Conservation (phyloP, 2,888 invertebrate genomes). For the Blastobasis lacticolella region DNA sequence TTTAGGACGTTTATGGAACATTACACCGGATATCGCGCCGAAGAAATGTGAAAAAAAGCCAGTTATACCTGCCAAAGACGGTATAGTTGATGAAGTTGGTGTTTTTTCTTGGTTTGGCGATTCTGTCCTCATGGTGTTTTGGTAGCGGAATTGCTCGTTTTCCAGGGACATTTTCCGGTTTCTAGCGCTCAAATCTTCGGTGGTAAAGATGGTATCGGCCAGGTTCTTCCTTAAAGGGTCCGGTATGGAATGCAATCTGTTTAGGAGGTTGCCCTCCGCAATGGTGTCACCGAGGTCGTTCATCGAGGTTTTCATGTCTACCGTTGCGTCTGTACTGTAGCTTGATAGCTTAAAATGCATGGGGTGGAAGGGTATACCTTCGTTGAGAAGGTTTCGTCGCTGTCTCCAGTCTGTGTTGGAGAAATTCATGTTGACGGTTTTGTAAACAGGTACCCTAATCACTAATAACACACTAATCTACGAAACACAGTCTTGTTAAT, state of each 20-base stretch:
- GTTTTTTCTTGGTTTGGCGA: background rate
- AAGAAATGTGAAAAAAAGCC: constrained; percentile 50
- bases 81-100: background rate
- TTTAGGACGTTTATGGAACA: constrained; percentile 41
- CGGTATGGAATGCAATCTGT: constrained; percentile 44
- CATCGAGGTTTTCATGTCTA: constrained; percentile 32
- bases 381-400: constrained; percentile 30
- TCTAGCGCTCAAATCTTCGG: constrained; percentile 20
- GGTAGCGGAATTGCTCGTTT: constrained; percentile 9
- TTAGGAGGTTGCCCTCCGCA: constrained; percentile 38
- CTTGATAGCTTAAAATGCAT: constrained; percentile 38
- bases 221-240: constrained; percentile 58
- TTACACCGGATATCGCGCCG: constrained; percentile 42
- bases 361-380: constrained; percentile 27
- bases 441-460: constrained; percentile 11
- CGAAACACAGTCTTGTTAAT: constrained; percentile 20
- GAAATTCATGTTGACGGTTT: constrained; percentile 39
- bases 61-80: constrained; percentile 38
- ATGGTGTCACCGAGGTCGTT: constrained; percentile 24
- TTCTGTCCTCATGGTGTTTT: background rate
- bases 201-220: constrained; percentile 46
- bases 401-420: constrained; percentile 38
- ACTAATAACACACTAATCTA: constrained; percentile 28
- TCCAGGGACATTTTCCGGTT: constrained; percentile 13
- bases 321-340: constrained; percentile 40